Evolutionary conservation across 2,113 vertebrate species (phyloP), one percentile per base, ranked within the genome.

Genomic region (Nothobranchius furzeri): DNA sequence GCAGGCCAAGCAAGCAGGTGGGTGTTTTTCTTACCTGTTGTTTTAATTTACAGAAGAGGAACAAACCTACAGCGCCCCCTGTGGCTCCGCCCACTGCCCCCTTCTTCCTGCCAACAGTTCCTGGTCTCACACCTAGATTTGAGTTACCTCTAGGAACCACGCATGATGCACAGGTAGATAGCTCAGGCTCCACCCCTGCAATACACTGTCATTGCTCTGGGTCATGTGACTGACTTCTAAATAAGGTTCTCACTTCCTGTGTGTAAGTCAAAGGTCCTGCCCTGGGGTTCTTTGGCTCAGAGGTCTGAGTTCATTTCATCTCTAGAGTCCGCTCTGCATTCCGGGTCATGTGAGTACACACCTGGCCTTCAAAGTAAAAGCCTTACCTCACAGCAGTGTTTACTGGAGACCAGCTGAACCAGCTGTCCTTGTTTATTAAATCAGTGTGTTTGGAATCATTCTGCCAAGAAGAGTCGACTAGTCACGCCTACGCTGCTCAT

Each of bases 101-200:
- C 2, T 99, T 98, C 90, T 99, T 99, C 82, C 95, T 99, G 74
- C 96, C 96, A 36, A 99, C 96, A 0, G 45, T 96, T 88, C 93
- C 98, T 53, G 98, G 98, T 48, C 94, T 99, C 49, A 88, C 93
- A 3, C 96, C 98, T 12, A 93, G 64, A 47, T 98, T 96, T 1
- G 47, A 83, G 52, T 30, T 70, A 7, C 88, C 92, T 64, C 17
- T 67, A 61, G 12, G 89, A 72, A 73, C 60, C 0, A 37, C 70
- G 8, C 17, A 68, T 7, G 50, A 79, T 55, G 5, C 46, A 3
- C 65, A 87, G 87, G 74, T 70, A 37, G 17, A 30, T 3, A 12
- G 50, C 15, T 6, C 17, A 15, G 68, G 60, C 42, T 7, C 30
- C 0, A 2, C 50, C 49, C 61, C 47, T n/a, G 48, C 9, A 50